Base-by-base conservation (phyloP, 2,888 invertebrate species). In the Apoda limacodes region DNA sequence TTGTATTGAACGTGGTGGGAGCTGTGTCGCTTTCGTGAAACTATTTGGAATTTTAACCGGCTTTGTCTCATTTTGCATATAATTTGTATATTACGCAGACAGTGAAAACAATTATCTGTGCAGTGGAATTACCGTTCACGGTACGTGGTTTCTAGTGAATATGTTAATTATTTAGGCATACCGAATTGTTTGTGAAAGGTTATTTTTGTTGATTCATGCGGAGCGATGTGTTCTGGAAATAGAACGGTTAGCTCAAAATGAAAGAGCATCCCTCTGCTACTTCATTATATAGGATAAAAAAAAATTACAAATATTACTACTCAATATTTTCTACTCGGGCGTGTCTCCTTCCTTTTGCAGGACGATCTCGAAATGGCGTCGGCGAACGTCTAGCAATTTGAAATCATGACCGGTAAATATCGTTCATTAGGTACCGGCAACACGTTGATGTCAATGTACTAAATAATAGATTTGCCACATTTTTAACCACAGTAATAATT, bases 141-240 rank as follows among this genome's bases (percentile, higher is more conserved):
- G 78, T 78, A 78, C 50, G 78, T 78, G 75, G 52, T 54, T 64
- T 55, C 26, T 57, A 52, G 51, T 56, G 45, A 61, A 62, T 61
- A 57, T 67, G 57, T 59, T 58, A 55, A 56, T 61, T 58, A 61
- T 60, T 66, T 65, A 61, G 56, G 67, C 69, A 67, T 72, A 66
- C 64, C 65, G 46, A 64, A 62, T 51, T 54, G 58, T 65, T 67
- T 62, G 68, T 76, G 76, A 75, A 78, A 75, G 75, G 76, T 78
- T 78, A 80, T 80, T 80, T 80, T 59, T 69, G 78, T 78, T 76
- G 78, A 78, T 78, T 78, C 74, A 75, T 75, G 74, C 75, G 66
- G 68, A 65, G 78, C 70, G 67, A 62, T 6, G 17, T 60, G 71
- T 65, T 72, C 80, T 76, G 74, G 71, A 80, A 80, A 78, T 78